Evolutionary conservation across 1,140 invertebrate species (phyloP).

Genomic region (Akabosia matsudoensis): DNA sequence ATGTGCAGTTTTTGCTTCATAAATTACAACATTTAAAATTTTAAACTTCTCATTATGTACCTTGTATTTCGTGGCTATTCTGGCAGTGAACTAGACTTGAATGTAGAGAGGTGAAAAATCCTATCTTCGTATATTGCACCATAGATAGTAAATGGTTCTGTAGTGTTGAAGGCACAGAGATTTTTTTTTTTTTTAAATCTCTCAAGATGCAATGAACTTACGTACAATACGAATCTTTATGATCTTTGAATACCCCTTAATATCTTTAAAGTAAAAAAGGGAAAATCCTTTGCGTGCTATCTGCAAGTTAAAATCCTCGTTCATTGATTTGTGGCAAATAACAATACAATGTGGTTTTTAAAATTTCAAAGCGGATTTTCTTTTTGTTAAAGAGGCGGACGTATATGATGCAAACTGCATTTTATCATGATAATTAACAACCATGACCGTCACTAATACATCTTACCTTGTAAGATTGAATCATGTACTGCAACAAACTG

Average conservation of each 20-base stretch:
- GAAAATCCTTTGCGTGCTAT: too few relatives aligned
- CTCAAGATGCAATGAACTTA: neutral
- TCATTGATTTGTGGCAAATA: too few relatives aligned
- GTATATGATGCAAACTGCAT: neutral
- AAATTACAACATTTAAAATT: too few relatives aligned
- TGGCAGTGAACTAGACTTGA: neutral
- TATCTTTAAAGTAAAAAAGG: too few relatives aligned
- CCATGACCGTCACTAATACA: neutral
- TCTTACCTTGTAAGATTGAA: neutral
- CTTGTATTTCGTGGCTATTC: too few relatives aligned
- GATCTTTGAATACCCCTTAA: too few relatives aligned
- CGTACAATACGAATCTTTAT: neutral
- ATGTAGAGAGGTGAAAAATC: neutral
- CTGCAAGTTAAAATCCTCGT: too few relatives aligned
- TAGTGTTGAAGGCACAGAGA: neutral
- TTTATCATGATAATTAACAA: neutral
- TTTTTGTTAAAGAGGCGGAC: neutral
- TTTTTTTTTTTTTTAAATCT: too few relatives aligned
- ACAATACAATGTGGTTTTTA: neutral
- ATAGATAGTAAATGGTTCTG: neutral
- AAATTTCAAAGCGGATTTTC: neutral
- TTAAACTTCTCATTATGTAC: too few relatives aligned
- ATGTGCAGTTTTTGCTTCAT: too few relatives aligned
- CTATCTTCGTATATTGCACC: neutral
- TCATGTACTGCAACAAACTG: too few relatives aligned